Evolutionary conservation across 1,140 invertebrate genomes (phyloP).

Genomic region (Akabosia matsudoensis): DNA sequence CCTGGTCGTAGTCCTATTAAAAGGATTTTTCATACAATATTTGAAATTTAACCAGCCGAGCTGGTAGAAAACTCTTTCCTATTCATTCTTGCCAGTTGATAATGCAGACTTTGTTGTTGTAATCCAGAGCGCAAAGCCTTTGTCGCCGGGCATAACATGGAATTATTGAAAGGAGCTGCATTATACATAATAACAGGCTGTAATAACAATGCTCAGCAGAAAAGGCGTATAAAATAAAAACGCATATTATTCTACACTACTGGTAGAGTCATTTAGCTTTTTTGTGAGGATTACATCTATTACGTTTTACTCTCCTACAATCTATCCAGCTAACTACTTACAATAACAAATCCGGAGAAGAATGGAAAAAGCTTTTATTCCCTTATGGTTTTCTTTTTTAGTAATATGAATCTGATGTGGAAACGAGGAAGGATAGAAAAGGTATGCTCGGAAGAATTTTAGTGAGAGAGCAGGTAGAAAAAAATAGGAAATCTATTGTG

Average conservation of each 20-base stretch:
- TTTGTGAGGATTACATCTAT: background rate
- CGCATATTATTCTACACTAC: background rate
- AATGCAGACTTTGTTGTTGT: background rate
- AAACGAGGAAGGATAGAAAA: background rate
- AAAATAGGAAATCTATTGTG: constrained; percentile 7
- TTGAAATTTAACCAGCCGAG: no score
- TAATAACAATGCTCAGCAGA: constrained; percentile 23
- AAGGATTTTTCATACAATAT: no score
- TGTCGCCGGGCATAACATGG: constrained; percentile 18
- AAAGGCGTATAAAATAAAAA: constrained; percentile 3
- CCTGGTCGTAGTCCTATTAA: background rate
- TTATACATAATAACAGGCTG: constrained; percentile 22
- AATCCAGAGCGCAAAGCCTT: constrained; percentile 22
- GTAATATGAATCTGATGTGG: background rate
- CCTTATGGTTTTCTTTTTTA: background rate
- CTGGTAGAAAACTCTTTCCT: no score
- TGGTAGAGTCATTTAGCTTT: constrained; percentile 1
- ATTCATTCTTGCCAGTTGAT: no score
- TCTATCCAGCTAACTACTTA: background rate
- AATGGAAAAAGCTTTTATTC: background rate
- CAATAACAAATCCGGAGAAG: background rate
- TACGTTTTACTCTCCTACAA: background rate
- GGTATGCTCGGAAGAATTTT: background rate
- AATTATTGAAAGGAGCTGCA: constrained; percentile 22
- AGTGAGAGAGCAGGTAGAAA: background rate